These are phyloP conservation scores for Eumeta japonica DNA, from an alignment of 1,140 invertebrate genomes.

Conservation along the genomic window DNA sequence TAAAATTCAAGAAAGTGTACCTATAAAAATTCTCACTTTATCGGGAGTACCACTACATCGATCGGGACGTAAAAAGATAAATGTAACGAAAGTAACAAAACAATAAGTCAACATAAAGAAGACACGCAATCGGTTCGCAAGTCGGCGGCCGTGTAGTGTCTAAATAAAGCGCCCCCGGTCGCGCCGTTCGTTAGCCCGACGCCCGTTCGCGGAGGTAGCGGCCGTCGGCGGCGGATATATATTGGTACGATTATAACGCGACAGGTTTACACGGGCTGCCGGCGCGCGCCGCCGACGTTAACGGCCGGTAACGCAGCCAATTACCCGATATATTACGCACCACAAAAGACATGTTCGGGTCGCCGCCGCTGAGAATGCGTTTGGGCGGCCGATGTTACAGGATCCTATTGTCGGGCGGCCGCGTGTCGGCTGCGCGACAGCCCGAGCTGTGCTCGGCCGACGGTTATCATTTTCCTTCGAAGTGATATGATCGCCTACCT, in stretches of 20 bases:
- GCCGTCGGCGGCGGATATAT: conserved; percentile 15
- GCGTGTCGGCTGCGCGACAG: too few relatives aligned
- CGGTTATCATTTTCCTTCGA: too few relatives aligned
- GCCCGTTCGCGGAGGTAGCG: conserved; percentile 7
- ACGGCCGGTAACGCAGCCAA: neutral
- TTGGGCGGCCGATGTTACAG: too few relatives aligned
- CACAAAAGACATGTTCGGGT: conserved; percentile 1
- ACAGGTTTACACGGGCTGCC: conserved; percentile 12
- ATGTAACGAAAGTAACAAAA: too few relatives aligned
- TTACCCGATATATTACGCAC: conserved; percentile 4
- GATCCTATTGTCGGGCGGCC: too few relatives aligned
- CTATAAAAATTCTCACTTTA: too few relatives aligned
- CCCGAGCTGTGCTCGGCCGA: too few relatives aligned
- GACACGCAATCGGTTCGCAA: neutral
- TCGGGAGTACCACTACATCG: too few relatives aligned
- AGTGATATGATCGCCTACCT: too few relatives aligned
- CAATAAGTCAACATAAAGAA: conserved; percentile 4
- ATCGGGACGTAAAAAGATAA: too few relatives aligned
- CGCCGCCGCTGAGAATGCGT: conserved; percentile 3
- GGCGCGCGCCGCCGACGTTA: neutral
- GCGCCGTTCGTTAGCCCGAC: too few relatives aligned
- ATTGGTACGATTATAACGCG: conserved; percentile 21
- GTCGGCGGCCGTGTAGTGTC: conserved; percentile 2
- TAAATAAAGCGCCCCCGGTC: conserved; percentile 13
- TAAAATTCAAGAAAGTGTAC: too few relatives aligned